Percentiles rank a stretch among this genome's conserved stretches.
phyloP scores from a whole-genome alignment of 2,797 vertebrate species.

The Gymnoscopelus braueri region DNA sequence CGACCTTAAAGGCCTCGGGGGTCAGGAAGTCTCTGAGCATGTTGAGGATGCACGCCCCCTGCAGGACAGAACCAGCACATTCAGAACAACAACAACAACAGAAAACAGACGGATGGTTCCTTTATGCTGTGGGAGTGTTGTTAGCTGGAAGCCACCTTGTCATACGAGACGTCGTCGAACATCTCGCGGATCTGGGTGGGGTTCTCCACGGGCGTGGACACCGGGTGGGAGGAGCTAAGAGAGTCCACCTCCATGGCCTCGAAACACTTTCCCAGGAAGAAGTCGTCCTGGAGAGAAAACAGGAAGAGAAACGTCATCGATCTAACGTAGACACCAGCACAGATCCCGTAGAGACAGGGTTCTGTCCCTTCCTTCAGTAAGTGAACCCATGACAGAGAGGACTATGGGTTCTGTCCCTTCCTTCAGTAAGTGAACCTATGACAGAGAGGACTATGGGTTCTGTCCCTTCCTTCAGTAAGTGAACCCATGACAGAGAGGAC shows the following conservation, averaged over 20 bases:
- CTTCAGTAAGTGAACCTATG: no score
- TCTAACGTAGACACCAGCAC: no score
- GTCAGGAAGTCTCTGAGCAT: constrained; percentile 91
- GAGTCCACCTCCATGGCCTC: constrained; percentile 90
- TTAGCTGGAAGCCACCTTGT: constrained; percentile 81
- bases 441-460: no score
- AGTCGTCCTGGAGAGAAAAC: constrained; percentile 80
- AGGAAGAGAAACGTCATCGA: background rate
- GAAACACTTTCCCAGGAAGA: constrained; percentile 89
- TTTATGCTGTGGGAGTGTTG: no score
- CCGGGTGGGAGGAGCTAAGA: constrained; percentile 90
- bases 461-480: no score
- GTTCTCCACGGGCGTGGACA: constrained; percentile 89
- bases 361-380: no score
- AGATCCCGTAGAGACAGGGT: no score
- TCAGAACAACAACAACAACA: background rate
- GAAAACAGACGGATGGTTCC: no score
- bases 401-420: no score
- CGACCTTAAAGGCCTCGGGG: constrained; percentile 86
- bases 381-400: no score
- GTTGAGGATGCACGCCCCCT: constrained; percentile 93
- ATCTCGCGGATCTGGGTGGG: constrained; percentile 92
- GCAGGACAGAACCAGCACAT: constrained; percentile 49
- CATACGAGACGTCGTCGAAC: constrained; percentile 93
- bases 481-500: no score